phyloP scores from a whole-genome alignment of 2,888 invertebrate genomes.

The Ectemnius cavifrons region DNA sequence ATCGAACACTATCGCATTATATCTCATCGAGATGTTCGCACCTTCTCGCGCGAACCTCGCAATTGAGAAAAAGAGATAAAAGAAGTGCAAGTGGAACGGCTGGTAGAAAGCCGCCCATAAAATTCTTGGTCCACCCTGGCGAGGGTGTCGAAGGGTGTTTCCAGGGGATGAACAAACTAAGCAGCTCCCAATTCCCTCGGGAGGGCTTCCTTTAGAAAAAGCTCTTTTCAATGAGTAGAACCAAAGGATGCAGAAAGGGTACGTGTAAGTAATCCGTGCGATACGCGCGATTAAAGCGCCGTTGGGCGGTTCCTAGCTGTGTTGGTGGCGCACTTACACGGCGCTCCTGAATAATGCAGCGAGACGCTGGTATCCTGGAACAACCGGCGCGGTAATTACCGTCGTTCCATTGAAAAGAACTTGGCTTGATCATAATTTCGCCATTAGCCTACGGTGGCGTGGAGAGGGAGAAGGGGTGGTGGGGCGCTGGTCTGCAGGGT shows the following conservation, averaged over 20 bases:
- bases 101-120: neutral
- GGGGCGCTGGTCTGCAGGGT: neutral
- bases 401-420: constrained; percentile 67
- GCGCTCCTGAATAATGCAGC: constrained; percentile 64
- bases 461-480: neutral
- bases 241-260: neutral
- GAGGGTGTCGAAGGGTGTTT: no score
- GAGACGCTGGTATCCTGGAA: constrained; percentile 52
- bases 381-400: constrained; percentile 65
- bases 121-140: neutral
- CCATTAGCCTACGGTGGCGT: constrained; percentile 54
- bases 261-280: constrained; percentile 21
- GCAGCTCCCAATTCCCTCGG: neutral
- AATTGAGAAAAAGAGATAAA: neutral
- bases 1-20: constrained; percentile 2
- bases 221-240: neutral
- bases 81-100: neutral
- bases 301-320: constrained; percentile 27
- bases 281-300: constrained; percentile 50
- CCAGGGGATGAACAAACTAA: neutral
- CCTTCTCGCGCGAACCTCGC: no score
- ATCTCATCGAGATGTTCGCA: neutral
- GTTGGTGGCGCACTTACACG: constrained; percentile 41
- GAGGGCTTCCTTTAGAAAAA: neutral
- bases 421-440: constrained; percentile 65